phyloP scores from a whole-genome alignment of 2,888 invertebrate genomes.

The Rhingia campestris region DNA sequence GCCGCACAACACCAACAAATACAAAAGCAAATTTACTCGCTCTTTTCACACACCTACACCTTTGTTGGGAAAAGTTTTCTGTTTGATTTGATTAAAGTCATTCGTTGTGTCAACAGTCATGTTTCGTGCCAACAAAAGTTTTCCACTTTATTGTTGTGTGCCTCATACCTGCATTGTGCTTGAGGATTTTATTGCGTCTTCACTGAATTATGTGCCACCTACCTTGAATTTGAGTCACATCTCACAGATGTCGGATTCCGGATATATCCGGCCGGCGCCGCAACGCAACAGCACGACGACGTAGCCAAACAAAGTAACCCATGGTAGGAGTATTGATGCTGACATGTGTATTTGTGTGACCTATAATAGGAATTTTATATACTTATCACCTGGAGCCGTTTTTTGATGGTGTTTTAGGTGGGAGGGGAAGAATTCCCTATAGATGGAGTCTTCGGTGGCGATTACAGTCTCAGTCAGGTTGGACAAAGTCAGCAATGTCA shows the following conservation, averaged over 20 bases:
- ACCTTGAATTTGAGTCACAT: constrained; percentile 43
- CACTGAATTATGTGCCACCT: constrained; percentile 4
- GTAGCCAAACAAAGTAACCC: background rate
- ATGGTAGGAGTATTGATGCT: background rate
- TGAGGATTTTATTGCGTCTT: constrained; percentile 38
- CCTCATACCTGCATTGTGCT: constrained; percentile 31
- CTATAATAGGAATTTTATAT: background rate
- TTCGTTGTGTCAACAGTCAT: constrained; percentile 56
- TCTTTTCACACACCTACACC: constrained; percentile 13
- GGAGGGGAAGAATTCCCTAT: too few relatives aligned
- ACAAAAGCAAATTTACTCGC: constrained; percentile 10
- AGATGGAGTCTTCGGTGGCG: too few relatives aligned
- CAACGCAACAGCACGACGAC: background rate
- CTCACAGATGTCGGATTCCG: background rate
- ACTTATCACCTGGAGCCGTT: background rate
- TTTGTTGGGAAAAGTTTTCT: background rate
- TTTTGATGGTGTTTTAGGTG: background rate
- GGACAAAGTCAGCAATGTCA: too few relatives aligned
- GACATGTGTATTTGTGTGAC: background rate
- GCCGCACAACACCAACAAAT: background rate
- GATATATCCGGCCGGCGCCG: background rate
- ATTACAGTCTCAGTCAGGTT: too few relatives aligned
- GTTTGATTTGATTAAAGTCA: constrained; percentile 62
- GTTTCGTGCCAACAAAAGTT: constrained; percentile 43
- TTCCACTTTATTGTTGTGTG: constrained; percentile 53